Conservation (phyloP, 2,113 vertebrate genomes). For the Tachysurus vachellii region DNA sequence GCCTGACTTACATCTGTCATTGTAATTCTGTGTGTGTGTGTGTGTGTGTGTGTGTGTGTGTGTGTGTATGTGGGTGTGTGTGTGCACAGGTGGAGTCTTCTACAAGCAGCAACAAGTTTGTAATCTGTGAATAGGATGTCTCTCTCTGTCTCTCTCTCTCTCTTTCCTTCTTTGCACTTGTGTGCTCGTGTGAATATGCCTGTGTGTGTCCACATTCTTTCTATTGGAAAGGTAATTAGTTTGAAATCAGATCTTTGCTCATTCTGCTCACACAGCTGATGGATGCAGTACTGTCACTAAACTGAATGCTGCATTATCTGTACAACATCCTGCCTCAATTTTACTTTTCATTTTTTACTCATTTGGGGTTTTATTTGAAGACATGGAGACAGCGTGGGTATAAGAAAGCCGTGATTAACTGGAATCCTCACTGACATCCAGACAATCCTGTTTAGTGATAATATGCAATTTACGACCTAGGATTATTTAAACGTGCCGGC, state of each 20-base stretch:
- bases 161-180: background rate
- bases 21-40: conserved; percentile 3
- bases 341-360: too few species aligned
- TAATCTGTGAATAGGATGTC: conserved; percentile 22
- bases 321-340: background rate
- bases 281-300: background rate
- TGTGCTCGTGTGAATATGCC: background rate
- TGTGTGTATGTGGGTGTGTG: background rate
- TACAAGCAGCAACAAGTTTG: conserved; percentile 41
- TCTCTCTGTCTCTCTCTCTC: background rate
- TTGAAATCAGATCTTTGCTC: conserved; percentile 17
- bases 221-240: conserved; percentile 29
- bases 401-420: background rate
- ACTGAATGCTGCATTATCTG: background rate
- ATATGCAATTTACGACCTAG: background rate
- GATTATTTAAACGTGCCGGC: background rate
- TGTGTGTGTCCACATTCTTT: conserved; percentile 24
- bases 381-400: background rate
- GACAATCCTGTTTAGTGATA: background rate
- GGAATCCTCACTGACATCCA: background rate
- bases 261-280: background rate
- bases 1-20: conserved; percentile 28
- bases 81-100: conserved; percentile 30
- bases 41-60: background rate
- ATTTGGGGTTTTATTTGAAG: background rate